Base-by-base conservation (phyloP, 2,888 invertebrate species). In the Hirtodrosophila alboralis region DNA sequence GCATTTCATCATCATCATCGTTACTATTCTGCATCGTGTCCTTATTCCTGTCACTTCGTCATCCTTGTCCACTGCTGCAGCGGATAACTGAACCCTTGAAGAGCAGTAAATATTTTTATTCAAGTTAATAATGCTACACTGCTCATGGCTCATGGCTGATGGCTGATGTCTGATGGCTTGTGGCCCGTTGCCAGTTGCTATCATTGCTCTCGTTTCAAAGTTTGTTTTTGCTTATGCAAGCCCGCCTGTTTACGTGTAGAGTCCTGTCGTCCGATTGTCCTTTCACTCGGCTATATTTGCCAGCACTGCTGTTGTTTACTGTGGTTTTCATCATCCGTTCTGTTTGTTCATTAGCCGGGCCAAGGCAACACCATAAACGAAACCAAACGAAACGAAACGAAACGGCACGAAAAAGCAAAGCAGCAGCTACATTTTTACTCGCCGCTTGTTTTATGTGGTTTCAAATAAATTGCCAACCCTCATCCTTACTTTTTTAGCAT, bases 331-430 rank as follows among this genome's bases (percentile, higher is more conserved):
- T 81, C 81, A 84, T 83, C 83, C 76, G 69, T 67, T 81, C 70
- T 79, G 85, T 84, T 81, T 81, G 85, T 81, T 81, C 81, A 81
- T 81, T 81, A 81, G 85, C 69, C 76, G 45, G 64, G 72, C 72
- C 74, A 71, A 62, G 63, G 68, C 75, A 75, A 36, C 36, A 47
- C 52, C 59, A 61, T 27, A 26, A 53, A 21, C 49, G 31, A 28
- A 53, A 40, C n/a, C n/a, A n/a, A n/a, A n/a, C n/a, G n/a, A n/a
- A n/a, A n/a, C n/a, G n/a, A n/a, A n/a, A n/a, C n/a, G n/a, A n/a
- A n/a, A n/a, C n/a, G n/a, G n/a, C n/a, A n/a, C n/a, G n/a, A 14
- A 41, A 41, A 69, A 66, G 28, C 36, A 49, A 51, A 26, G 41
- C 56, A 56, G 43, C 57, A 44, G 69, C 74, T 53, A 66, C 76